Percentiles rank a stretch among this genome's conserved stretches.
phyloP scores from a whole-genome alignment of 2,888 invertebrate genomes.

The Drosophila algonquin region DNA sequence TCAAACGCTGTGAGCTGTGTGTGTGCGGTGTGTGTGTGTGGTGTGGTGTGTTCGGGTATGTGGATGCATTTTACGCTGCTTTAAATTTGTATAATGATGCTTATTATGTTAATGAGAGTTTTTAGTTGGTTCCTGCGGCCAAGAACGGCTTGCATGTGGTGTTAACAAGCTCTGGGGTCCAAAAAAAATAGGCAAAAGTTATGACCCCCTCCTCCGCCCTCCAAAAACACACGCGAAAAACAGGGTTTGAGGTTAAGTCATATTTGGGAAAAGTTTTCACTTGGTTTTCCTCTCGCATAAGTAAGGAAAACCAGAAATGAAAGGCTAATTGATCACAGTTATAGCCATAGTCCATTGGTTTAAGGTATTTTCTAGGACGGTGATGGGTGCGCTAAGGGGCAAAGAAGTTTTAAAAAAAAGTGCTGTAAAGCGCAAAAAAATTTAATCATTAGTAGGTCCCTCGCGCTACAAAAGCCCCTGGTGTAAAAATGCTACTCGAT shows the following conservation, averaged over 20 bases:
- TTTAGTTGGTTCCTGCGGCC: conserved; percentile 33
- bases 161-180: conserved; percentile 29
- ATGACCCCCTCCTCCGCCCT: neutral
- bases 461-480: too few relatives aligned
- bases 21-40: neutral
- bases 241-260: neutral
- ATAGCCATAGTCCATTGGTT: too few relatives aligned
- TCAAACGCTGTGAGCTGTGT: conserved; percentile 44
- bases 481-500: too few relatives aligned
- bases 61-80: conserved; percentile 58
- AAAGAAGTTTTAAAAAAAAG: too few relatives aligned
- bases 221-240: neutral
- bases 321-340: neutral
- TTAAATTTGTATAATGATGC: conserved; percentile 66
- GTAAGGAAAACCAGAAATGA: neutral
- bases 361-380: too few relatives aligned
- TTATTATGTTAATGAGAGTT: conserved; percentile 72
- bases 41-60: conserved; percentile 6
- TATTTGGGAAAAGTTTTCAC: neutral
- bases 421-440: too few relatives aligned
- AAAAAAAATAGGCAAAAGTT: neutral
- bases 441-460: too few relatives aligned
- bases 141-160: conserved; percentile 5
- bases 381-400: too few relatives aligned
- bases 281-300: too few relatives aligned